A percentile compares a stretch with the other conserved stretches of the same genome.
Conservation (phyloP, 2,797 vertebrate genomes). For the Myoxocephalus aenaeus region DNA sequence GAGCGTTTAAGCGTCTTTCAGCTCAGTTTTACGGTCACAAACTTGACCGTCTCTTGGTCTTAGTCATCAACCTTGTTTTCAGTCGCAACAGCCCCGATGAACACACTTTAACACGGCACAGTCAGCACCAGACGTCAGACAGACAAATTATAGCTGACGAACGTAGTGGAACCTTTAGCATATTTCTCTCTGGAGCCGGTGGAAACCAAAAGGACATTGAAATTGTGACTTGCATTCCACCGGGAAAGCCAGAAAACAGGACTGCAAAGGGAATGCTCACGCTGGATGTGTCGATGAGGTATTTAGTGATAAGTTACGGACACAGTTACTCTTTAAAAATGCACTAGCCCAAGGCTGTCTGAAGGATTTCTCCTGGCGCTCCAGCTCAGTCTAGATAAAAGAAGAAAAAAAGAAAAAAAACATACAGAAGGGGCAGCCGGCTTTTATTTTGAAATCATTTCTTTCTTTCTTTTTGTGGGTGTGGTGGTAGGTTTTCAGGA, state of each 20-base stretch:
- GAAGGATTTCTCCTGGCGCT: background rate
- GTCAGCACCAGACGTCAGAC: background rate
- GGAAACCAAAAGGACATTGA: background rate
- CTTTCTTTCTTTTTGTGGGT: background rate
- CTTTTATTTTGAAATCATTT: slow-evolving; percentile 10
- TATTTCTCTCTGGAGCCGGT: background rate
- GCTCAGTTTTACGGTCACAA: background rate
- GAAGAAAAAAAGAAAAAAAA: background rate
- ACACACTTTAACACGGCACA: background rate
- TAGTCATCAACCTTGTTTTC: background rate
- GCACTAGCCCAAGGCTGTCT: background rate
- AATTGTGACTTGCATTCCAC: background rate
- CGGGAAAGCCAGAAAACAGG: background rate
- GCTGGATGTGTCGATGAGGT: background rate
- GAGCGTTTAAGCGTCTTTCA: background rate
- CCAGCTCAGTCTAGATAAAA: background rate
- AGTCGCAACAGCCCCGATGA: background rate
- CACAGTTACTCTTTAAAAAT: background rate
- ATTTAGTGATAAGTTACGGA: background rate
- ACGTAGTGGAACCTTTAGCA: background rate
- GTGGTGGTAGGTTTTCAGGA: slow-evolving; percentile 58
- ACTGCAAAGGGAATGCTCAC: background rate
- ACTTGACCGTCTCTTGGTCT: background rate
- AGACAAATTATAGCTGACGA: background rate
- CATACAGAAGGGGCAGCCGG: background rate